Evolutionary conservation across 2,797 vertebrate genomes (phyloP).

Genomic region (Sebastes paucispinis): DNA sequence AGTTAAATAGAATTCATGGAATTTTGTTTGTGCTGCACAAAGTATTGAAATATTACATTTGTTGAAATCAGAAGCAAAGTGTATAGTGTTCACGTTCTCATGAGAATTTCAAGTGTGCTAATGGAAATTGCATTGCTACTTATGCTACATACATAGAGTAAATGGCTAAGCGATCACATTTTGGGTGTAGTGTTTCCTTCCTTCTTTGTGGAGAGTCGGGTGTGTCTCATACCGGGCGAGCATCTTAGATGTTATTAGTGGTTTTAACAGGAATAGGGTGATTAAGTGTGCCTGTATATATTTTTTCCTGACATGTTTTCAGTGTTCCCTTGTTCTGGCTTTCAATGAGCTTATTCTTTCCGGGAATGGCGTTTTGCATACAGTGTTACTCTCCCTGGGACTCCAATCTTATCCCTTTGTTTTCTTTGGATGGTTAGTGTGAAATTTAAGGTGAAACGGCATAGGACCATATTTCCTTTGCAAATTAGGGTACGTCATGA

Average conservation of each 20-base stretch:
- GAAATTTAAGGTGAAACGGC: constrained; percentile 46
- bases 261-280: constrained; percentile 54
- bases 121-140: background rate
- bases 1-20: background rate
- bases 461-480: constrained; percentile 50
- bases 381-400: constrained; percentile 41
- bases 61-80: background rate
- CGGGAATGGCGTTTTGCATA: constrained; percentile 22
- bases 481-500: constrained; percentile 54
- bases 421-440: constrained; percentile 64
- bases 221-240: constrained; percentile 18
- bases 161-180: background rate
- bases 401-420: constrained; percentile 44
- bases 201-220: background rate
- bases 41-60: background rate
- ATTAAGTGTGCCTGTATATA: constrained; percentile 33
- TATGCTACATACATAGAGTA: background rate
- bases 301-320: constrained; percentile 10
- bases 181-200: constrained; percentile 28
- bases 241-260: constrained; percentile 39
- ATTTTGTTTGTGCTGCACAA: background rate
- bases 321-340: constrained; percentile 14
- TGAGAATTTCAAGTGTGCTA: background rate
- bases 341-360: constrained; percentile 36
- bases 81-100: background rate